Evolutionary conservation across 2,888 invertebrate genomes (phyloP).

Genomic region (Pharmacophagus antenor): DNA sequence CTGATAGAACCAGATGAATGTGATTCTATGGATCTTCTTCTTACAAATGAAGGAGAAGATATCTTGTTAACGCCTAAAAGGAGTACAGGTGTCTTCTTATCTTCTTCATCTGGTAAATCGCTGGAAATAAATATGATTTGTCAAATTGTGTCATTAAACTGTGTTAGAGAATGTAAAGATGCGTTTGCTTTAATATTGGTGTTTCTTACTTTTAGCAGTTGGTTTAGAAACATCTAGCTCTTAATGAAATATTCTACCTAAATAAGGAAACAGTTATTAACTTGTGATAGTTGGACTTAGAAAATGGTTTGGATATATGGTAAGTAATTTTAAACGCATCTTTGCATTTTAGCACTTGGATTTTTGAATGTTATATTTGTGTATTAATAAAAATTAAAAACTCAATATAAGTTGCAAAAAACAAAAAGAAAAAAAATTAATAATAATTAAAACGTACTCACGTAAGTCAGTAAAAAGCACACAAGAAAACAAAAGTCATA

Average conservation of each 20-base stretch:
- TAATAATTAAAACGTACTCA: constrained; percentile 26
- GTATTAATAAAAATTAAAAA: neutral
- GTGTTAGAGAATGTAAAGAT: constrained; percentile 19
- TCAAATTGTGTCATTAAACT: constrained; percentile 10
- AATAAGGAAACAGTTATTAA: constrained; percentile 8
- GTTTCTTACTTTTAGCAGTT: neutral
- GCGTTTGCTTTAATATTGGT: constrained; percentile 8
- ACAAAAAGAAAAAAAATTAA: constrained; percentile 27
- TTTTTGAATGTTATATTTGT: too few relatives aligned
- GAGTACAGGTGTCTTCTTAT: constrained; percentile 81
- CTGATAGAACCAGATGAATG: constrained; percentile 66
- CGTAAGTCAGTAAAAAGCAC: constrained; percentile 25
- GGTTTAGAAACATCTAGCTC: constrained; percentile 6
- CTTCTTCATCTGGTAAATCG: constrained; percentile 82
- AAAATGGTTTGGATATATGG: neutral
- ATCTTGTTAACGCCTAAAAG: constrained; percentile 83
- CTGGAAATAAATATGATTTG: constrained; percentile 59
- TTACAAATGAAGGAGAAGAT: constrained; percentile 64
- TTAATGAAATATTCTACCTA: neutral
- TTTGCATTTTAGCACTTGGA: constrained; percentile 3
- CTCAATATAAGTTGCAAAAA: constrained; percentile 9
- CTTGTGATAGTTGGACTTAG: neutral
- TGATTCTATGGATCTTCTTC: constrained; percentile 65
- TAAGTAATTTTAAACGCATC: neutral
- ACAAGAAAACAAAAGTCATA: constrained; percentile 33